Conservation (phyloP, 2,888 invertebrate genomes). For the Mythimna impura region DNA sequence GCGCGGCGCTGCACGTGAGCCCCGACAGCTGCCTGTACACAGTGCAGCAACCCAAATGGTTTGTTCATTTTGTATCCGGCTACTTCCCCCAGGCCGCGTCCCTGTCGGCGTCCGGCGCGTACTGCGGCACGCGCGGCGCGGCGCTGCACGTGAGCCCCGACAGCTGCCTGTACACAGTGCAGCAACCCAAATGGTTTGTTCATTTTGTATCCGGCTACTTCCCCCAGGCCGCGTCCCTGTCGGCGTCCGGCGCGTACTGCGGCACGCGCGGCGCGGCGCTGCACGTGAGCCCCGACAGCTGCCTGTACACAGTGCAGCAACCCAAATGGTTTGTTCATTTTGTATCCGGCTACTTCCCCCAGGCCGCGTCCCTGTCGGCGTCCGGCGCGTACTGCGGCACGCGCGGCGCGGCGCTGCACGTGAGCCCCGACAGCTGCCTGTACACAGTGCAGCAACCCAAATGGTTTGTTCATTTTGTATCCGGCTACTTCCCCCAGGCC, state of each 20-base stretch:
- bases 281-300: constrained; percentile 96
- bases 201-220: too few relatives aligned
- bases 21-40: constrained; percentile 96
- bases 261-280: constrained; percentile 93
- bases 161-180: constrained; percentile 93
- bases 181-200: constrained; percentile 81
- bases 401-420: constrained; percentile 91
- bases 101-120: constrained; percentile 92
- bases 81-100: too few relatives aligned
- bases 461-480: constrained; percentile 71
- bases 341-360: too few relatives aligned
- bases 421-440: constrained; percentile 97
- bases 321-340: constrained; percentile 75
- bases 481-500: too few relatives aligned
- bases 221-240: too few relatives aligned
- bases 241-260: constrained; percentile 95
- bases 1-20: constrained; percentile 93
- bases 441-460: constrained; percentile 87
- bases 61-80: too few relatives aligned
- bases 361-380: constrained; percentile 81
- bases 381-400: constrained; percentile 95
- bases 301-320: constrained; percentile 91
- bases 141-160: constrained; percentile 96
- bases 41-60: constrained; percentile 83
- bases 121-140: constrained; percentile 93